These are phyloP conservation scores for Ptychodera flava DNA, from an alignment of 35 echinoderm and acorn worm species.

Conservation along the genomic window DNA sequence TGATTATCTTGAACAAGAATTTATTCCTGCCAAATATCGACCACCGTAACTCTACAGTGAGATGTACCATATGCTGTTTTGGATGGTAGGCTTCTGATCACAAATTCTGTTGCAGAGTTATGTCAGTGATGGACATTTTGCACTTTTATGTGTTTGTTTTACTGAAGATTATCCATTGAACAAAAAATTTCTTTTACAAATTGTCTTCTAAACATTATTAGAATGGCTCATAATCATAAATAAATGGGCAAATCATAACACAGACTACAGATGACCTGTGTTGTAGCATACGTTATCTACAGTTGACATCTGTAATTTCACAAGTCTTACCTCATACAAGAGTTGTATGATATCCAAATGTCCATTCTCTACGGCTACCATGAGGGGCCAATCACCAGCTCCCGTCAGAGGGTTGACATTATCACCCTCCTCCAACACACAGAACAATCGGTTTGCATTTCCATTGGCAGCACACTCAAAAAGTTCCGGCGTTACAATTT, in stretches of 20 bases:
- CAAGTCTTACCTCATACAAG: constrained; percentile 54
- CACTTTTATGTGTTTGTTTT: neutral
- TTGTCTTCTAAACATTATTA: no score
- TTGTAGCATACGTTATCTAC: no score
- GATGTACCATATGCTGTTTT: neutral
- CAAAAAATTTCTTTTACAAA: no score
- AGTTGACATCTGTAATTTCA: neutral
- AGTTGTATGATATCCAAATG: constrained; percentile 68
- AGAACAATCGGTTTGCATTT: constrained; percentile 57
- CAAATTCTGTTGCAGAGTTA: neutral
- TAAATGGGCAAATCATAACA: no score
- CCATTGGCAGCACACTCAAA: constrained; percentile 93
- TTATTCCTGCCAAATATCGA: neutral
- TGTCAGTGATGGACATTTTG: no score
- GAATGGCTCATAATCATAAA: no score
- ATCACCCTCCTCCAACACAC: constrained; percentile 80
- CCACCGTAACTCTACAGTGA: neutral
- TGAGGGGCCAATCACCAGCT: constrained; percentile 86
- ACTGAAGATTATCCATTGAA: no score
- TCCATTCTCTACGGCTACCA: constrained; percentile 81
- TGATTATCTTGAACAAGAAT: neutral
- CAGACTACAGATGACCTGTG: no score
- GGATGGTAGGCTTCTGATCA: neutral
- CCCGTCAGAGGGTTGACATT: constrained; percentile 87
- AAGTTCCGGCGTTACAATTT: constrained; percentile 60